A percentile compares a stretch with the other conserved stretches of the same genome.
phyloP scores from a whole-genome alignment of 2,888 invertebrate genomes.

The Hydrotaea diabolus region DNA sequence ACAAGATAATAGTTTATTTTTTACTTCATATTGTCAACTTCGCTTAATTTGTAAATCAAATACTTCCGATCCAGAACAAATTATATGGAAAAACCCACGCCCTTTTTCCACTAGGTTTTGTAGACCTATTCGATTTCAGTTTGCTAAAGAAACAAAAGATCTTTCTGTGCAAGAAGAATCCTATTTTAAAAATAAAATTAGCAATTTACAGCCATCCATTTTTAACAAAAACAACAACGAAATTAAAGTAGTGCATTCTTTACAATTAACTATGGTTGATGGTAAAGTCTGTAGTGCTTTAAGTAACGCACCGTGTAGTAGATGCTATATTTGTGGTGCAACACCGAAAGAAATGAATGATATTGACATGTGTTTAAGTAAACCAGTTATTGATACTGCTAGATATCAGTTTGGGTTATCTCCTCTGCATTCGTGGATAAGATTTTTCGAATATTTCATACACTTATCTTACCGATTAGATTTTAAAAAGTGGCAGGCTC shows the following conservation, averaged over 20 bases:
- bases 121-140: no score
- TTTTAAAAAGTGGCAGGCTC: conserved; percentile 11
- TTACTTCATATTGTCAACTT: conserved; percentile 45
- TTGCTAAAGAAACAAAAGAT: neutral
- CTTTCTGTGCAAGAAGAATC: neutral
- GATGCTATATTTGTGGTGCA: no score
- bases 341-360: neutral
- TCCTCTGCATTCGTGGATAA: no score
- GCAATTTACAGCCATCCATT: no score
- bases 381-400: conserved; percentile 21
- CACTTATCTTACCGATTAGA: neutral
- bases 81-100: neutral
- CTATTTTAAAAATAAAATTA: no score
- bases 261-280: conserved; percentile 14
- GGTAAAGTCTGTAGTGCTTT: neutral
- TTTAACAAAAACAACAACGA: no score
- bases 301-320: no score
- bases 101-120: neutral
- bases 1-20: conserved; percentile 53
- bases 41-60: no score
- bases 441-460: neutral
- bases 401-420: conserved; percentile 12
- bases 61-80: no score
- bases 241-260: conserved; percentile 1
- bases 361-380: conserved; percentile 20